Evolutionary conservation across 1,140 invertebrate species (phyloP).

Genomic region (Achroia grisella): DNA sequence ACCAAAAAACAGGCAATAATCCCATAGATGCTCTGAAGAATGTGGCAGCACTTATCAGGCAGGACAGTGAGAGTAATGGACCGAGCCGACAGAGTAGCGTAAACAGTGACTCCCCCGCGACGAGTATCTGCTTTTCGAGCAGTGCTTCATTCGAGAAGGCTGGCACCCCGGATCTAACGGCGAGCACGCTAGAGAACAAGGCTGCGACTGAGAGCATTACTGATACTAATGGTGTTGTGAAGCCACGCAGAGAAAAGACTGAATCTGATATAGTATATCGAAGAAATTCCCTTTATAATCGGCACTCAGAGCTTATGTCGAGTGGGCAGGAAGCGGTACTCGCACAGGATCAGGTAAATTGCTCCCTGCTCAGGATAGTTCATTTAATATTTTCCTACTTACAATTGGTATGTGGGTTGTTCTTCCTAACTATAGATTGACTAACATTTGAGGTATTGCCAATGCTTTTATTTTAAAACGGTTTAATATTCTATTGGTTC

Average conservation of each 20-base stretch:
- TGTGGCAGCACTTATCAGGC: conserved; percentile 53
- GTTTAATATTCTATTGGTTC: conserved; percentile 19
- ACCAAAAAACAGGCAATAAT: conserved; percentile 35
- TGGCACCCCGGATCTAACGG: conserved; percentile 48
- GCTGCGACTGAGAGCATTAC: conserved; percentile 10
- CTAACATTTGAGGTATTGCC: conserved; percentile 33
- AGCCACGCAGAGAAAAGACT: conserved; percentile 87
- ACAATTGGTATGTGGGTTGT: conserved; percentile 61
- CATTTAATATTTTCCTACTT: conserved; percentile 46
- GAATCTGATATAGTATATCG: conserved; percentile 87
- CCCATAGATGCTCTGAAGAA: conserved; percentile 61
- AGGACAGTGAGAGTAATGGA: conserved; percentile 45
- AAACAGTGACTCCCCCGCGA: conserved; percentile 55
- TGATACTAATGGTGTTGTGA: conserved; percentile 39
- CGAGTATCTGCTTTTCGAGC: conserved; percentile 50
- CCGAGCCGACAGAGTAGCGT: conserved; percentile 50
- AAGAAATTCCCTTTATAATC: conserved; percentile 78
- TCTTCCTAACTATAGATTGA: conserved; percentile 50
- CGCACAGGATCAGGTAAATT: conserved; percentile 67
- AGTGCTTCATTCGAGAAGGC: conserved; percentile 42
- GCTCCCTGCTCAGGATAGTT: conserved; percentile 64
- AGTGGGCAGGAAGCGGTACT: conserved; percentile 71
- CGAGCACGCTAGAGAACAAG: conserved; percentile 36
- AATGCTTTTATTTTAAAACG: conserved; percentile 18
- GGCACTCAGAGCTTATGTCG: conserved; percentile 73